phyloP scores from a whole-genome alignment of 2,113 vertebrate species.

The Phalacrocorax carbo region DNA sequence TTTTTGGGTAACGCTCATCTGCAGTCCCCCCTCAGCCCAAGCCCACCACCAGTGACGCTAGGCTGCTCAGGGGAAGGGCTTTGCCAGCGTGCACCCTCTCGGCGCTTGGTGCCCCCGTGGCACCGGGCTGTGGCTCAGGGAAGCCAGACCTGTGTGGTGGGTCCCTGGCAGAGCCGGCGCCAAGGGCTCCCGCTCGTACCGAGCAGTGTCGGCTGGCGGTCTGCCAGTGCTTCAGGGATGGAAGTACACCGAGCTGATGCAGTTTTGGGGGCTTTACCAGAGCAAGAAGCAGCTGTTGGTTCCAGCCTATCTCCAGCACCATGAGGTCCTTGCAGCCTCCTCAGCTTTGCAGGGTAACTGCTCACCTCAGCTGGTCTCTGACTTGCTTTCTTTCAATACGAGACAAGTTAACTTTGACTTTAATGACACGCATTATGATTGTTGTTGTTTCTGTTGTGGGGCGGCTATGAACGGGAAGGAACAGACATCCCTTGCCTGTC shows the following conservation, averaged over 20 bases:
- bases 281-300: background rate
- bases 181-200: rapidly evolving
- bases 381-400: background rate
- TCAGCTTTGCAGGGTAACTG: background rate
- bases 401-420: background rate
- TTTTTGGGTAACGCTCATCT: background rate
- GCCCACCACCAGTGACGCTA: rapidly evolving
- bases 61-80: background rate
- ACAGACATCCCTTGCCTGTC: rapidly evolving
- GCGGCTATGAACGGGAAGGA: background rate
- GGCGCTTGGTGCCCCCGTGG: rapidly evolving
- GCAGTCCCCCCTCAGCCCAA: background rate
- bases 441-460: background rate
- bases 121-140: rapidly evolving
- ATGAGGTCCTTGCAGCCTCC: background rate
- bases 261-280: background rate
- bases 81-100: rapidly evolving
- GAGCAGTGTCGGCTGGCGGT: rapidly evolving
- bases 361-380: background rate
- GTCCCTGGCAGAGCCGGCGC: background rate
- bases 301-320: background rate
- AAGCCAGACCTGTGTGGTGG: background rate
- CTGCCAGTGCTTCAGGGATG: background rate
- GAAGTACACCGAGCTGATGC: background rate
- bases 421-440: background rate